phyloP scores from a whole-genome alignment of 2,113 vertebrate species.

The Callionymus lyra region DNA sequence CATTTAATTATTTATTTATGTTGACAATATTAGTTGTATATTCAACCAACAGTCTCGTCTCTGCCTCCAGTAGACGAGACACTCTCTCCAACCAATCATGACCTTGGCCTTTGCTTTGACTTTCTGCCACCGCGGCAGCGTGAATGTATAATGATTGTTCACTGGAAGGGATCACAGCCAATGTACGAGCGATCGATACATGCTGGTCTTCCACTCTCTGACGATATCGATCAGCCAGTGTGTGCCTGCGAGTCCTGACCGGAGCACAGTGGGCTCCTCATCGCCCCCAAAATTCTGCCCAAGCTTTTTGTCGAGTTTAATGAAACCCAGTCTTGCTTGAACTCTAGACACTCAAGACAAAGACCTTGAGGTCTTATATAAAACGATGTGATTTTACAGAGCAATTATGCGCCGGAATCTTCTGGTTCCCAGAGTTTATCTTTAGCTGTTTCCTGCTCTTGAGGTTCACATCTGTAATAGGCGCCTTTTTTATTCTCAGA shows the following conservation, averaged over 20 bases:
- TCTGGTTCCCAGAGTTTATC: conserved; percentile 35
- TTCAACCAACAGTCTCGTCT: no score
- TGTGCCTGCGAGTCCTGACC: conserved; percentile 21
- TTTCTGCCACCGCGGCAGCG: conserved; percentile 13
- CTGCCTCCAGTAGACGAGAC: no score
- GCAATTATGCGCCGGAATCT: conserved; percentile 1
- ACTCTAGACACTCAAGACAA: no score
- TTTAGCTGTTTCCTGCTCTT: conserved; percentile 27
- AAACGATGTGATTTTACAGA: conserved; percentile 1
- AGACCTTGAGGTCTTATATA: no score
- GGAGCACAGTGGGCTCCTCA: no score
- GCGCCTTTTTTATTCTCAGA: conserved; percentile 17
- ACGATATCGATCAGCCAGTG: conserved; percentile 38
- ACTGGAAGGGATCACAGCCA: conserved; percentile 28
- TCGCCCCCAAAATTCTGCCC: no score
- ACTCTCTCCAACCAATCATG: conserved; percentile 18
- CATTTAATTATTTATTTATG: no score
- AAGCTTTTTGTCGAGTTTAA: conserved; percentile 20
- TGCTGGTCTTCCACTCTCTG: conserved; percentile 23
- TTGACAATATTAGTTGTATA: no score
- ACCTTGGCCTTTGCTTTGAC: conserved; percentile 51
- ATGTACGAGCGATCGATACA: conserved; percentile 38
- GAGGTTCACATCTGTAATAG: conserved; percentile 28
- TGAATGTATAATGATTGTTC: conserved; percentile 39
- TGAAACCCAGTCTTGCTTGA: conserved; percentile 5